Evolutionary conservation across 2,888 invertebrate genomes (phyloP), one percentile per base, ranked within the genome.

Genomic region (Uropetala carovei): DNA sequence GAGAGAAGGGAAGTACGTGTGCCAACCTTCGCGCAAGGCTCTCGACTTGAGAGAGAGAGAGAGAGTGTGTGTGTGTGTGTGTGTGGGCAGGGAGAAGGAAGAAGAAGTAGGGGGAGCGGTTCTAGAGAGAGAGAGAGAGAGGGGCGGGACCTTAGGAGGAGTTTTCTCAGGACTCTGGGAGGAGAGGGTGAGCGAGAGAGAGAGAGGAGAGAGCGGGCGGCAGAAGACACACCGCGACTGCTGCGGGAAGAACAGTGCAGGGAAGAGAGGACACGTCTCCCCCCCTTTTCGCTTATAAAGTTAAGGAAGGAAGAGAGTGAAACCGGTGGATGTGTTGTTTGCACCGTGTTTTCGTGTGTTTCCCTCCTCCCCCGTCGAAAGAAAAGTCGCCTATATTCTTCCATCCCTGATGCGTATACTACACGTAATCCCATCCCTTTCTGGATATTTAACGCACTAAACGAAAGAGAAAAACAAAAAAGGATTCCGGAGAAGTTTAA

Each of bases 131-230:
- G 57, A 43, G 43, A 18, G 60, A 14, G 22, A 75, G 75, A 22
- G 60, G 89, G 89, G 89, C 89, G 89, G 89, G 64, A 89, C 89
- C 89, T 89, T 68, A 89, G 89, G 89, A 89, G 89, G 89, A 89
- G 89, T 89, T 89, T 89, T 89, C 89, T 89, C 86, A 89, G 85
- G 85, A 85, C 22, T n/a, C 18, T 30, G 64, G 58, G 89, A 64
- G 89, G 89, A 89, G 58, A 59, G 59, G 57, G 59, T 11, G 30
- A 59, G 14, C 22, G 86, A 59, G 60, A 86, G 86, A 58, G 30
- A 27, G 86, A 60, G 60, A n/a, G n/a, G n/a, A n/a, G 82, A 30
- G 82, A 82, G 30, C 43, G 16, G 86, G 60, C 60, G 60, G 89
- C 89, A 89, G 89, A 89, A 89, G 89, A 89, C 89, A 89, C 89